Evolutionary conservation across 2,888 invertebrate species (phyloP), one percentile per base, ranked within the genome.

Genomic region (Nebria salina): DNA sequence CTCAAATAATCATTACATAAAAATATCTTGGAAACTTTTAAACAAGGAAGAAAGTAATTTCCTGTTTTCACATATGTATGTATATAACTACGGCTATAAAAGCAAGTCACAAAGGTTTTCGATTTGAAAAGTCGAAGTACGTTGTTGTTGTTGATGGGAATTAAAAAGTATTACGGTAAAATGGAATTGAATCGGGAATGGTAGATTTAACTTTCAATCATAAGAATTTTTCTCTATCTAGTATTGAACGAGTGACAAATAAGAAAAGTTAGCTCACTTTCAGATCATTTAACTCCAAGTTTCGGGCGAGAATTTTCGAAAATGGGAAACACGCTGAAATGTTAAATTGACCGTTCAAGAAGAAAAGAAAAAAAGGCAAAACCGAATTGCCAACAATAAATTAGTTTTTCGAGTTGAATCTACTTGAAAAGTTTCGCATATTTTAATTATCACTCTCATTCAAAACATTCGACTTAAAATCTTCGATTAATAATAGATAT

Each of bases 231-330:
- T 70, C 70, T 25, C 8, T 8, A 7, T 11, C 2, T 54, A 11
- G 7, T 8, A 54, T 54, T 54, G 54, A 54, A 13, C 54, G 54
- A 54, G 54, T 54, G 54, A 54, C 13, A 13, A 54, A 54, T 11
- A 54, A 54, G 13, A 54, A 54, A 54, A 8, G 54, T 54, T 68
- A 80, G 68, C 70, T 80, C 68, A 70, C 75, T 80, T 42, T 75
- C 75, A 75, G 80, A 72, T 80, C 80, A 80, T 80, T 80, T 80
- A 80, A 80, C 80, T 54, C 43, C 75, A 75, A 80, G 80, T 80
- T 80, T 78, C 74, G 73, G 74, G 65, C 11, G 75, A 75, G 34
- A 75, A 75, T 75, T 80, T 80, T 80, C 75, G 75, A 72, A 80
- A 80, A 80, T 80, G 70, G 75, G 64, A 80, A 80, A 75, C 70